Percentiles rank a stretch among this genome's conserved stretches.
Evolutionary conservation across 2,113 vertebrate species (phyloP).

Genomic region (Formicarius rufipectus): DNA sequence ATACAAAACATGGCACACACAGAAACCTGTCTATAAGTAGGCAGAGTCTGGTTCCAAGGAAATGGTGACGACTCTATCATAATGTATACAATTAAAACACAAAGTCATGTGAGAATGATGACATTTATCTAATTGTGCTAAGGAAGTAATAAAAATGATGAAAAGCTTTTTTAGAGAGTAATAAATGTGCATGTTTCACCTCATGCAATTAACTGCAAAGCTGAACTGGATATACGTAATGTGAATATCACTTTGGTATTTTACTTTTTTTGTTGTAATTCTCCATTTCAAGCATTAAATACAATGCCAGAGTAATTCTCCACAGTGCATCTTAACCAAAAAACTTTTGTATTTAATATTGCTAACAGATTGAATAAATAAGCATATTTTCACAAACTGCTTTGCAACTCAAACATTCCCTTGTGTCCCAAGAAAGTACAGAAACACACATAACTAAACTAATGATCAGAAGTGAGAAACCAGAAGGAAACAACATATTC

Average conservation of each 20-base stretch:
- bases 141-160: background rate
- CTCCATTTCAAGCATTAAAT: background rate
- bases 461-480: conserved; percentile 40
- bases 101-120: background rate
- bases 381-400: background rate
- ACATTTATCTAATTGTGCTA: background rate
- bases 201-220: background rate
- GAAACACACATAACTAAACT: background rate
- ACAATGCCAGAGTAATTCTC: background rate
- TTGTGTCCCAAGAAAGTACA: background rate
- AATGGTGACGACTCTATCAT: background rate
- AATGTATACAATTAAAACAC: background rate
- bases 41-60: background rate
- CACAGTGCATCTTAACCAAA: background rate
- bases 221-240: background rate
- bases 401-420: background rate
- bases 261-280: background rate
- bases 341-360: background rate
- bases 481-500: background rate
- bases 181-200: background rate
- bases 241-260: background rate
- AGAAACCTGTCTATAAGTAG: background rate
- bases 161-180: background rate
- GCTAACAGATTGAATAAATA: background rate
- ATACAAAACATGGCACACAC: background rate